These are phyloP conservation scores for Pseudomugil gertrudae DNA, from an alignment of 2,797 vertebrate genomes.

Conservation along the genomic window DNA sequence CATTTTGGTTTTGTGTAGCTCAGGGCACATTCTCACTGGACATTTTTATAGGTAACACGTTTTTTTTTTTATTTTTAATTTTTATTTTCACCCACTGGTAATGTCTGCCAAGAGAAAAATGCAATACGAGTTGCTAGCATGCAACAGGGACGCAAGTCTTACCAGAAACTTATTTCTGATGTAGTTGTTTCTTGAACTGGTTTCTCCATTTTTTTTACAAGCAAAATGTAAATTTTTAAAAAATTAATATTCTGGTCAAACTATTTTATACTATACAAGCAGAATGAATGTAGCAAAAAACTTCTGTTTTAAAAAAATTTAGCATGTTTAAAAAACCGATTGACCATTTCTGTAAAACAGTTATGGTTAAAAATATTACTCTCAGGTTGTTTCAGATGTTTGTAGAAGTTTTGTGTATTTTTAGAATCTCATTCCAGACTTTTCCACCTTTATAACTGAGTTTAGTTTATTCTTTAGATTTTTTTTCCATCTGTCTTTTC, in stretches of 20 bases:
- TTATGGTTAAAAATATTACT: background rate
- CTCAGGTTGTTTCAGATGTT: slow-evolving; percentile 2
- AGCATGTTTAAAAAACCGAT: too few relatives aligned
- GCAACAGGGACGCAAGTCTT: background rate
- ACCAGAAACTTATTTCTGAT: background rate
- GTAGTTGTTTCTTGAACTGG: background rate
- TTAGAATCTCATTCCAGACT: background rate
- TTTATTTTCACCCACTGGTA: slow-evolving; percentile 5
- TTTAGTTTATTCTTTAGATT: too few relatives aligned
- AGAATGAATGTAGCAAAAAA: too few relatives aligned
- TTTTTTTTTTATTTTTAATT: background rate
- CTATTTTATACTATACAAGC: too few relatives aligned
- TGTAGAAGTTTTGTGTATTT: background rate
- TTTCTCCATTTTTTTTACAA: background rate
- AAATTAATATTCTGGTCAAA: too few relatives aligned
- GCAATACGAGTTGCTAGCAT: background rate
- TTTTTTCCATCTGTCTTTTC: background rate
- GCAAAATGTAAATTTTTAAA: too few relatives aligned
- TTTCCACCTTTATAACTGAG: too few relatives aligned
- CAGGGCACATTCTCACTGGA: slow-evolving; percentile 17
- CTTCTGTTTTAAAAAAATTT: too few relatives aligned
- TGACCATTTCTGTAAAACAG: background rate
- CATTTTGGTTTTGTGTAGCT: slow-evolving; percentile 14
- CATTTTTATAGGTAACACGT: slow-evolving; percentile 22
- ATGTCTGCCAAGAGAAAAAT: slow-evolving; percentile 24